Evolutionary conservation across 2,113 vertebrate genomes (phyloP).

Genomic region (Gasterosteus nipponicus): DNA sequence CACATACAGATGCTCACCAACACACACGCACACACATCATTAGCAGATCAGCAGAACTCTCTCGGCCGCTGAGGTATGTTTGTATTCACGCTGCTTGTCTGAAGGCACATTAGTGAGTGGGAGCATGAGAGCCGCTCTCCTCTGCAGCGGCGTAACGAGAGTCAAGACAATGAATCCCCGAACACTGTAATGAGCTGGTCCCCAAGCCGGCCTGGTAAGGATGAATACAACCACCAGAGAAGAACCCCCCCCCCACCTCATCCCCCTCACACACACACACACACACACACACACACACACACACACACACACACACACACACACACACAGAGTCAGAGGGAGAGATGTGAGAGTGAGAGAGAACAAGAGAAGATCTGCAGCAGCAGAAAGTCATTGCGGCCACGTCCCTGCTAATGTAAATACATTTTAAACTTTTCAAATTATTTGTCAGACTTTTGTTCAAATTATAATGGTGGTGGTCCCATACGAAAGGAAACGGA

Average conservation of each 20-base stretch:
- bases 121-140: conserved; percentile 46
- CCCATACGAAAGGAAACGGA: not conserved
- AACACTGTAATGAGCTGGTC: conserved; percentile 58
- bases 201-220: conserved; percentile 37
- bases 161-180: conserved; percentile 52
- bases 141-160: conserved; percentile 39
- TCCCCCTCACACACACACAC: not conserved
- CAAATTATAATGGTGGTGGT: not conserved
- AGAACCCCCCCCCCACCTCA: not conserved
- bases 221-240: conserved; percentile 34
- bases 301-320: not conserved
- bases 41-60: conserved; percentile 31
- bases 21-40: conserved; percentile 12
- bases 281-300: not conserved
- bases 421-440: not conserved
- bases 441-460: not conserved
- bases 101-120: conserved; percentile 43
- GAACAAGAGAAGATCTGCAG: not conserved
- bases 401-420: not conserved
- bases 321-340: conserved; percentile 2
- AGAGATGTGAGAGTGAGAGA: no score
- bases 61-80: conserved; percentile 29
- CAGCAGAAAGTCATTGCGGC: not conserved
- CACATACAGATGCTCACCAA: not conserved
- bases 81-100: conserved; percentile 30